Base-by-base conservation (phyloP, 1,140 invertebrate species). In the Drosophila tropicalis region DNA sequence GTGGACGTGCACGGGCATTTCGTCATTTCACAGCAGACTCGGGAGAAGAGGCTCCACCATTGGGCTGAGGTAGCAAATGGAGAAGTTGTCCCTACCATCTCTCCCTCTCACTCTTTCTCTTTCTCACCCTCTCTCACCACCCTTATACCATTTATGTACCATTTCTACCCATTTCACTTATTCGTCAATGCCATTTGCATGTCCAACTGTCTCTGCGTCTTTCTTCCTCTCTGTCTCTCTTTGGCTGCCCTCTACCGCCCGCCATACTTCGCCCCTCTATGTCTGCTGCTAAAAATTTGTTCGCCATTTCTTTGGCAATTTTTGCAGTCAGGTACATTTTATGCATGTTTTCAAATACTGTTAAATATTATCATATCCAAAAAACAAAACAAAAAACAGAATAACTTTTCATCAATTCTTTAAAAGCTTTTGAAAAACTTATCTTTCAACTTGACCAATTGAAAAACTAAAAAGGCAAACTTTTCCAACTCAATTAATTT, bases 101-200 rank as follows among this genome's bases (percentile, higher is more conserved):
- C 9, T 29, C 9, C 9, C 1, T 36, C 10, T 34, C 32, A 0
- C 32, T 34, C 32, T 9, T 29, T 7, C 13, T 25, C 32, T 10
- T n/a, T 7, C 9, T n/a, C n/a, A n/a, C n/a, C n/a, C n/a, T n/a
- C n/a, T n/a, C 17, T 19, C 10, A 34, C 44, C 40, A 10, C 40
- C 47, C 60, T 55, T 40, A 39, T 44, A 40, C 4, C 63, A 62
- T 54, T 44, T 34, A 13, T 55, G 13, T 62, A 47, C 19, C 61
- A 32, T 63, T 67, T 66, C 68, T 71, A 63, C 62, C 15, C 17
- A 51, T 51, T 55, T 47, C 55, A 55, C 5, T 61, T 67, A 40
- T 74, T 77, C 69, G 73, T 77, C 69, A 77, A 75, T 85, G 83
- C 80, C 83, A 82, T 84, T 84, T 87, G 75, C 79, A 76, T 82